These are phyloP conservation scores for Danionella cerebrum DNA, from an alignment of 2,113 vertebrate species.

Conservation along the genomic window DNA sequence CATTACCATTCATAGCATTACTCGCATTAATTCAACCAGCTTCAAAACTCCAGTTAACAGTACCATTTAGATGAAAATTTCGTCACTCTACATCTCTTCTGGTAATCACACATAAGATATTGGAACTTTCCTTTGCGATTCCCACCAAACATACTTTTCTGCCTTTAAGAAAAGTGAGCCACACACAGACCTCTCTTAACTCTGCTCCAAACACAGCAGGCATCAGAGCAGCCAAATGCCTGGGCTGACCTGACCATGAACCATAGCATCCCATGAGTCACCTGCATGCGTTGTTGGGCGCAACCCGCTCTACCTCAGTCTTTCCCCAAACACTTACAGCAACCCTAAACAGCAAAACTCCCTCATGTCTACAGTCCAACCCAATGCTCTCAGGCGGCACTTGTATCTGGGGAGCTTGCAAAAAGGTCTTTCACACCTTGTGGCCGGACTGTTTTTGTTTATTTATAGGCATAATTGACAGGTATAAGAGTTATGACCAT, in stretches of 20 bases:
- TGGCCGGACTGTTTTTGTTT: not conserved
- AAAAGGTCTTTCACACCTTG: not conserved
- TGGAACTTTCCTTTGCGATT: not conserved
- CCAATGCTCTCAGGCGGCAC: constrained; percentile 41
- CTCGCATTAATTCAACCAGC: too few relatives aligned
- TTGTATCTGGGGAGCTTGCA: not conserved
- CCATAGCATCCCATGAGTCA: constrained; percentile 62
- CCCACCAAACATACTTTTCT: not conserved
- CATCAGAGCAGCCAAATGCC: constrained; percentile 40
- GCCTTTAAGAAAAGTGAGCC: not conserved
- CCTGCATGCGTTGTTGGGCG: constrained; percentile 59
- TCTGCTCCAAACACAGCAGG: constrained; percentile 47
- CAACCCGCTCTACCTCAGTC: constrained; percentile 51
- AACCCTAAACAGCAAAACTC: constrained; percentile 40
- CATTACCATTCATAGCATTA: too few relatives aligned
- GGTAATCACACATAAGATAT: not conserved
- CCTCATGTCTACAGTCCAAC: constrained; percentile 44
- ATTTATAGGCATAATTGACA: constrained; percentile 9
- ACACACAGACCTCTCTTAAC: constrained; percentile 31
- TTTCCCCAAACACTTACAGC: constrained; percentile 45
- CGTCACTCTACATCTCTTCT: constrained; percentile 42
- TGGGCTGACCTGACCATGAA: constrained; percentile 57
- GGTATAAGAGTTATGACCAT: not conserved
- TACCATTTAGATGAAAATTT: not conserved
- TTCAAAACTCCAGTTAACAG: too few relatives aligned